Conservation (phyloP, 1,140 invertebrate genomes). For the Scaptodrosophila lebanonensis region DNA sequence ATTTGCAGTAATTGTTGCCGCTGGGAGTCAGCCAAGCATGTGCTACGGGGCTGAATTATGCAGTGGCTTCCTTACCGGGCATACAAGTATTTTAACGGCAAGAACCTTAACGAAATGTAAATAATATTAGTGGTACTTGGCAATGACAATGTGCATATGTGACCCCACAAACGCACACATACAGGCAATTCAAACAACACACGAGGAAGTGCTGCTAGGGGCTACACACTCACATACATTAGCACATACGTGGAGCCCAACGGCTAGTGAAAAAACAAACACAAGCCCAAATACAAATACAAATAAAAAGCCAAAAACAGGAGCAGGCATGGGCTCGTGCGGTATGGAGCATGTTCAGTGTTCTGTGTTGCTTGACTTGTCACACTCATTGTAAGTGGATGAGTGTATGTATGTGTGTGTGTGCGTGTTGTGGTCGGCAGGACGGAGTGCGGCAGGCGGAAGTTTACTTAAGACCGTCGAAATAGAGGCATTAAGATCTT, state of each 20-base stretch:
- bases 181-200: slow-evolving; percentile 49
- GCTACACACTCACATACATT: slow-evolving; percentile 6
- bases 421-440: slow-evolving; percentile 19
- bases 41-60: slow-evolving; percentile 25
- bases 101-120: slow-evolving; percentile 72
- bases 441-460: slow-evolving; percentile 29
- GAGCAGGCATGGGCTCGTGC: slow-evolving; percentile 1
- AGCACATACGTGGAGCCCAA: slow-evolving; percentile 13
- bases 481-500: slow-evolving; percentile 76
- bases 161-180: slow-evolving; percentile 36
- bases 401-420: too few relatives aligned
- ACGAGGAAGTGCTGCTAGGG: slow-evolving; percentile 63
- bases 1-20: slow-evolving; percentile 64
- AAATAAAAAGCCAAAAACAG: slow-evolving; percentile 51
- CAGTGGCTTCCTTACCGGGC: slow-evolving; percentile 21
- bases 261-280: slow-evolving; percentile 67
- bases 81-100: slow-evolving; percentile 23
- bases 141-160: slow-evolving; percentile 72
- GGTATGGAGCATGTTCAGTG: neutral
- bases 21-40: slow-evolving; percentile 27
- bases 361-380: slow-evolving; percentile 61
- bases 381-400: slow-evolving; percentile 38
- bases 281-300: slow-evolving; percentile 62
- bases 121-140: slow-evolving; percentile 73
- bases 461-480: slow-evolving; percentile 75